A percentile compares a stretch with the other conserved stretches of the same genome.
Evolutionary conservation across 2,113 vertebrate species (phyloP).

Genomic region (Zosterops pallidus): DNA sequence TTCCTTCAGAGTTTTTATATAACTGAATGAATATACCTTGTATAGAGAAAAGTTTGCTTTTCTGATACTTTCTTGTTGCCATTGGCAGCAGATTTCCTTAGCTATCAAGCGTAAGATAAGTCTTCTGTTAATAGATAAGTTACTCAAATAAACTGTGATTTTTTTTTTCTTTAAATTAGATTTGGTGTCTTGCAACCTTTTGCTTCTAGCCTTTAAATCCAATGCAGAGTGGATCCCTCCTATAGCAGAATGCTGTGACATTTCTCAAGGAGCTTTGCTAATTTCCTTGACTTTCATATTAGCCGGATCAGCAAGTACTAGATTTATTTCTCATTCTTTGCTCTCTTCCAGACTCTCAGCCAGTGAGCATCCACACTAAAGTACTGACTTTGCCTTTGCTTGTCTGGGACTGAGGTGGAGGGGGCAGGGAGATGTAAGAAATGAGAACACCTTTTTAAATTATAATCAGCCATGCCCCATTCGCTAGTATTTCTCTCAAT

Average conservation of each 20-base stretch:
- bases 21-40: neutral
- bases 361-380: neutral
- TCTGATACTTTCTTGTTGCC: neutral
- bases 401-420: rapidly evolving
- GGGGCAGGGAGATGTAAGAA: neutral
- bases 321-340: slow-evolving; percentile 3
- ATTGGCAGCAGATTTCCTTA: neutral
- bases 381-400: neutral
- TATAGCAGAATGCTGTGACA: slow-evolving; percentile 13
- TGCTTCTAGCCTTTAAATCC: neutral
- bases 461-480: neutral
- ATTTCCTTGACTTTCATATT: slow-evolving; percentile 50
- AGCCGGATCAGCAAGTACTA: slow-evolving; percentile 44
- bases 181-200: neutral
- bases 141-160: neutral
- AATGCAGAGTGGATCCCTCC: neutral
- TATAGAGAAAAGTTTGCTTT: neutral
- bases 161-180: neutral
- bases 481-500: neutral
- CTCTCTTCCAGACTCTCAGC: neutral
- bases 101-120: neutral
- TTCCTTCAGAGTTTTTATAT: neutral
- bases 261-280: slow-evolving; percentile 40
- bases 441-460: neutral
- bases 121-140: neutral